Base-by-base conservation (phyloP, 2,113 vertebrate species). In the Illadopsis cleaveri region DNA sequence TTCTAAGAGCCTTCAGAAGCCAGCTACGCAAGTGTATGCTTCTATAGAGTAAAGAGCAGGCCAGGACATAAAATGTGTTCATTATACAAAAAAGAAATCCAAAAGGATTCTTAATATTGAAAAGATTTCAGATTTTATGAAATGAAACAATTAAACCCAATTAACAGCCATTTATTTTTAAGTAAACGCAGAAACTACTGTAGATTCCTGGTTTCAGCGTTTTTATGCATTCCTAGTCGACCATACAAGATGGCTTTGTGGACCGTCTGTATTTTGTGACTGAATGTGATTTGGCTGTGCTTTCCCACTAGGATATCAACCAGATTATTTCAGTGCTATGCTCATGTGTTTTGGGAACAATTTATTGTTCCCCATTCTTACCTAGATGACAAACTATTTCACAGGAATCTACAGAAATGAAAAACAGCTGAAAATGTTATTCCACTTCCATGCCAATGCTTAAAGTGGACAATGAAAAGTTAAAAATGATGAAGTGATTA, bases 1-100 rank as follows among this genome's bases (percentile, higher is more conserved):
- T 17, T 17, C 35, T 30, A 17, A 79, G 56, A 61, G 9, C 5
- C 13, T 56, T 50, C 11, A 50, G 20, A 77, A 70, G 18, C 11
- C 16, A 65, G 3, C 23, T 61, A n/a, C 3, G 11, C 11, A 12
- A 25, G 15, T 5, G 3, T 30, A 12, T 51, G 10, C 1, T 62
- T 60, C 37, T 65, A 6, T 20, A 27, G 17, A 78, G 5, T 5
- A 42, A 54, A 1, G 5, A 37, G 7, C 15, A 78, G 3, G 2
- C 47, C 27, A 64, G 17, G 15, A 30, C 6, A 60, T 4, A 27
- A 57, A 50, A 61, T 23, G 0, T 53, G 5, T 47, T 73, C 8
- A 13, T 64, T 40, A 38, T 12, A 66, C 1, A 12, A 45, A 82
- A 77, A 44, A 4, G 1, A 65, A 22, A 27, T 19, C 48, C 20